Evolutionary conservation across 2,797 vertebrate genomes (phyloP), one percentile per base, ranked within the genome.

Genomic region (Aeoliscus strigatus): DNA sequence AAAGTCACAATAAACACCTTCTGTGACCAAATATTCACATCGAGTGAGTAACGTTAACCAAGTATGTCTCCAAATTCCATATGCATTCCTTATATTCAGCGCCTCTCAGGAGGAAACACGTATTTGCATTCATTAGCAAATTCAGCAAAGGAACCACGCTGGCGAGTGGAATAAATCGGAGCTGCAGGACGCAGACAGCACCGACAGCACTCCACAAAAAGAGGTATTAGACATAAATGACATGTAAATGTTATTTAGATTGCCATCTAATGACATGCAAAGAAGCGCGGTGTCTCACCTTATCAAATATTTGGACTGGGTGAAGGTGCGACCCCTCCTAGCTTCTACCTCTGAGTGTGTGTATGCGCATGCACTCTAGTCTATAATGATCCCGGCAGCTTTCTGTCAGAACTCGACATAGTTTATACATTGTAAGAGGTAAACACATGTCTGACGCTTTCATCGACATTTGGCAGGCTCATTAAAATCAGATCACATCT

Each of bases 211-310:
- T 69, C 64, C 60, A 80, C 57, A 52, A 55, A 78, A 41, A 69
- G n/a, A 61, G 42, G 52, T 71, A 80, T 78, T 64, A 69, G 76
- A 66, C 66, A 50, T 70, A 85, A 81, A 84, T 80, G 52, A 81
- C 59, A 86, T 81, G 80, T 72, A 78, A 80, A 82, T 83, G 70
- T 47, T 77, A 83, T 86, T 86, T 79, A 82, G 74, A 86, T 83
- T 80, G 70, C 76, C 55, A 56, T 75, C 66, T 78, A 82, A 83
- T 60, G 58, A 32, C 66, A 74, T 81, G 63, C 70, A 79, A 71
- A 77, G 48, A 59, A 67, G 64, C 34, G n/a, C 48, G 51, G 41
- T 61, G 71, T 69, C 70, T 71, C 41, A 29, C 58, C 70, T 75
- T 65, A 68, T 75, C 75, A 79, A 70, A 78, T 75, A 73, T 75